Evolutionary conservation across 2,888 invertebrate species (phyloP), one percentile per base, ranked within the genome.

Genomic region (Proisotoma minuta): DNA sequence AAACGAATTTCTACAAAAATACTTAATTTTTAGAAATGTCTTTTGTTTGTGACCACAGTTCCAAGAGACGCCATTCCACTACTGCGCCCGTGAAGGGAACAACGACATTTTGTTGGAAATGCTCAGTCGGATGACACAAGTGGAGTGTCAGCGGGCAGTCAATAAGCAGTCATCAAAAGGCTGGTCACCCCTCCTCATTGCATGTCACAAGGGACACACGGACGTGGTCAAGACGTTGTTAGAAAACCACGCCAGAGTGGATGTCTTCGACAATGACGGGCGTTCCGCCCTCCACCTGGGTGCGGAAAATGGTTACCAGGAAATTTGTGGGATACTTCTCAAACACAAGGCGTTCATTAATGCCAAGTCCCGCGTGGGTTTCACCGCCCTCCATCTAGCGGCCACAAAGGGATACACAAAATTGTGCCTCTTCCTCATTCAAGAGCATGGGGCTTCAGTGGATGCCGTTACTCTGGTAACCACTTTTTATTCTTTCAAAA

Each of bases 281-380:
- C 82, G 97, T 75, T 97, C 97, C 2, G 97, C 83, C 0, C 77
- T 84, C 4, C 84, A 84, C 74, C 75, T 62, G 8, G 71, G 70
- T 0, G 68, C 70, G 0, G 73, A 71, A 27, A 68, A 68, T 54
- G 73, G 73, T n/a, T 73, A 67, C 48, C 71, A 67, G 82, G 71
- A 72, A 54, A 72, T 73, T 10, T 72, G 70, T 67, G 96, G 26
- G 95, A 98, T 80, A 95, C 96, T 3, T 85, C 18, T 99, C 43
- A 88, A 91, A 54, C 89, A 95, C 79, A 98, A 98, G 79, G 98
- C 99, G 0, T 99, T 98, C 79, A 98, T 99, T 69, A 99, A 99
- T 79, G 96, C 96, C 18, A 97, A 98, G 79, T 96, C 97, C 1
- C 86, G 98, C 96, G 91, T 94, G 12, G 98, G 99, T 4, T 84